A percentile compares a stretch with the other conserved stretches of the same genome.
Evolutionary conservation across 2,888 invertebrate genomes (phyloP).

Genomic region (Branchipolynoe longqiensis): DNA sequence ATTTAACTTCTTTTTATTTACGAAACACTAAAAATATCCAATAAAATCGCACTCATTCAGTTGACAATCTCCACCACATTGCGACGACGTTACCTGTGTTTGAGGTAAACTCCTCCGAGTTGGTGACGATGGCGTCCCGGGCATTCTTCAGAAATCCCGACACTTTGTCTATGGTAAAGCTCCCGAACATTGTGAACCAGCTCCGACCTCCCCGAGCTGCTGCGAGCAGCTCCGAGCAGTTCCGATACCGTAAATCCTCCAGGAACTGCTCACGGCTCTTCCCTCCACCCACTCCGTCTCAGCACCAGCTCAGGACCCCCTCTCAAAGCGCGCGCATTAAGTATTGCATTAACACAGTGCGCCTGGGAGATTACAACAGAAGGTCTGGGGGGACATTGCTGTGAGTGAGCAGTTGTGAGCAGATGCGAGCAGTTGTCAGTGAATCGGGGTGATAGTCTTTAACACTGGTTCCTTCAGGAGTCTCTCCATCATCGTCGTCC

Average conservation of each 20-base stretch:
- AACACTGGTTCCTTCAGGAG: too few relatives aligned
- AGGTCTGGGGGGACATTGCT: background rate
- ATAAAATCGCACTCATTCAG: too few relatives aligned
- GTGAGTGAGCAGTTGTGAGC: background rate
- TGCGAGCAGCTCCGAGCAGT: background rate
- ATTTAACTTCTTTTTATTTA: too few relatives aligned
- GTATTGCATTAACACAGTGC: background rate
- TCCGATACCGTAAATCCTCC: constrained; percentile 31
- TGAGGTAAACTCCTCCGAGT: constrained; percentile 48
- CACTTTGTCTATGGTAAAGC: constrained; percentile 58
- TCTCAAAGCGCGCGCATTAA: background rate
- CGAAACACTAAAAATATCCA: too few relatives aligned
- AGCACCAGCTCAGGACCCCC: background rate
- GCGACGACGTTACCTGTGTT: constrained; percentile 4
- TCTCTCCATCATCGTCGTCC: too few relatives aligned
- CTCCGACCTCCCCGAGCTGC: background rate
- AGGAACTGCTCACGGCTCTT: background rate
- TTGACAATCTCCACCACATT: too few relatives aligned
- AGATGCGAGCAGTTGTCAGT: background rate
- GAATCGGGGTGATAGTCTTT: background rate
- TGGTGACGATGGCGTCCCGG: constrained; percentile 58
- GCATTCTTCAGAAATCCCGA: constrained; percentile 63
- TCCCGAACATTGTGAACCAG: background rate
- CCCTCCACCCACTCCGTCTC: background rate
- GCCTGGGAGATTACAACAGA: too few relatives aligned